A percentile compares a stretch with the other conserved stretches of the same genome.
Evolutionary conservation across 1,140 invertebrate genomes (phyloP).

Genomic region (Spodoptera frugiperda): DNA sequence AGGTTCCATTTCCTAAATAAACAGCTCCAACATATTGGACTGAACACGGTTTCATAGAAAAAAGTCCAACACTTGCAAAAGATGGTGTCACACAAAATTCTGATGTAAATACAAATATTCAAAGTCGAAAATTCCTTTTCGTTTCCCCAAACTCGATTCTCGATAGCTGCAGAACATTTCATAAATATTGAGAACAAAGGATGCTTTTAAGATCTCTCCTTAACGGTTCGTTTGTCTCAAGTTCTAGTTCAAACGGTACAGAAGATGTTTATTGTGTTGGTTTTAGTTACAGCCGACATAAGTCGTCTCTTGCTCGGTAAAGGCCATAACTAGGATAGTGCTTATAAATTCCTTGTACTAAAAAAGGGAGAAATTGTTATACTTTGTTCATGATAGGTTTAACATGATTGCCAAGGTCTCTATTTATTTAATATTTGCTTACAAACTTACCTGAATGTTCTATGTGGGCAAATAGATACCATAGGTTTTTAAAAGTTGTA

Average conservation of each 20-base stretch:
- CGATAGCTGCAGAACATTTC: constrained; percentile 31
- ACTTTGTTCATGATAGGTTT: no score
- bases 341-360: constrained; percentile 1
- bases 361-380: background rate
- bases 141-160: constrained; percentile 26
- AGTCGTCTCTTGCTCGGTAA: background rate
- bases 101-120: constrained; percentile 35
- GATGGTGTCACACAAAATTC: background rate
- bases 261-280: constrained; percentile 31
- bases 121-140: constrained; percentile 30
- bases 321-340: background rate
- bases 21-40: background rate
- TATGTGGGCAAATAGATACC: no score
- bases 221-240: constrained; percentile 35
- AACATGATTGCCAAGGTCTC: no score
- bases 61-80: constrained; percentile 4
- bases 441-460: no score
- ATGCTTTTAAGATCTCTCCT: constrained; percentile 42
- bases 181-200: constrained; percentile 45
- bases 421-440: no score
- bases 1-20: background rate
- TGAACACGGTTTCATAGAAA: background rate
- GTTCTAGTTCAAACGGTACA: constrained; percentile 21
- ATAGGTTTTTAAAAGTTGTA: no score
- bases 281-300: constrained; percentile 15